Base-by-base conservation (phyloP, 2,888 invertebrate species). In the Nematopogon swammerdamellus region DNA sequence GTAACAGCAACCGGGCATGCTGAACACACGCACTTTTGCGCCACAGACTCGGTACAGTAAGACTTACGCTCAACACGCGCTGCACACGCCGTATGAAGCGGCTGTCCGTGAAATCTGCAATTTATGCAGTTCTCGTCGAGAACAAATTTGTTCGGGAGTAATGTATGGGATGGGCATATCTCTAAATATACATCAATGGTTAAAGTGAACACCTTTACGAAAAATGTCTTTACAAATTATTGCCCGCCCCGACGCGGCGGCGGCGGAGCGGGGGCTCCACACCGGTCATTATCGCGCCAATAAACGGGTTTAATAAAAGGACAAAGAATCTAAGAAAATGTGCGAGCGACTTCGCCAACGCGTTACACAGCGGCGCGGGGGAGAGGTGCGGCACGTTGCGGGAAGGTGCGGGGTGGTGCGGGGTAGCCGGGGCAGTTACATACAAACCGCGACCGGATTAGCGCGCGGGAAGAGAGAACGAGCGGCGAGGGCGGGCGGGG, bases 291-390 rank as follows among this genome's bases (percentile, higher is more conserved):
- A 54, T 53, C 55, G 57, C 55, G 55, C 49, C 54, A 47, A 55
- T 59, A 66, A 63, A 62, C 65, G 67, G 63, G 67, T 64, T 68
- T 70, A 73, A 72, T 74, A 72, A 71, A 72, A 70, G 67, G 67
- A 63, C 64, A 68, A 36, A 67, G 72, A 76, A 75, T 72, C 73
- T 73, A 75, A 77, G 72, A 77, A 77, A 79, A 77, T 75, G 77
- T 76, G 75, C 76, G 73, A 79, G 75, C 76, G 73, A 75, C 70
- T 76, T 67, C 63, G 73, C 72, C 72, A 79, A 77, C 79, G 77
- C 72, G 77, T 77, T n/a, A n/a, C n/a, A n/a, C n/a, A 70, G 76
- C 72, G 72, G 79, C 76, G 76, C 75, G 73, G 73, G 75, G 72
- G 72, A 74, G 72, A 74, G 69, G 74, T 75, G 73, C 74, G 76